Percentiles rank a stretch among this genome's conserved stretches.
Conservation (phyloP, 2,888 invertebrate species). For the Piscicola geometra region DNA sequence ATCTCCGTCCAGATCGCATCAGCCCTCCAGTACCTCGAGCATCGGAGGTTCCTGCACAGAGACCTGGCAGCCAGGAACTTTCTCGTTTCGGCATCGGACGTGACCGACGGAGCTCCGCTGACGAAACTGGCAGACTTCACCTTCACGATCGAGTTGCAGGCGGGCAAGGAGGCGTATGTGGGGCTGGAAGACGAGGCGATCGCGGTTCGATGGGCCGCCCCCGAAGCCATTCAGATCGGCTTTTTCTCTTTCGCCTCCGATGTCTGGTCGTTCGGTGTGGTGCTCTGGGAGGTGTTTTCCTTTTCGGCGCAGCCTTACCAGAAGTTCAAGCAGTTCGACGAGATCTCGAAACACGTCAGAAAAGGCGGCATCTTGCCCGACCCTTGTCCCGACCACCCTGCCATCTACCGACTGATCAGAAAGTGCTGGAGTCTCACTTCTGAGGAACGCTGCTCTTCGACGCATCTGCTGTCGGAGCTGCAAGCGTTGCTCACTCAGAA, state of each 20-base stretch:
- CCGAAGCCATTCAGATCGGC: conserved; percentile 92
- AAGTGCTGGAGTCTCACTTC: conserved; percentile 23
- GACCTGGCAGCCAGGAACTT: conserved; percentile 94
- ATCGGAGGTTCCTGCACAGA: conserved; percentile 89
- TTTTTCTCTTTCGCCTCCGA: conserved; percentile 96
- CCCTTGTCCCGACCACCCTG: conserved; percentile 30
- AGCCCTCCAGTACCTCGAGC: conserved; percentile 61
- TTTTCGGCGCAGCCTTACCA: conserved; percentile 90
- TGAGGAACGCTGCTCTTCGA: background rate
- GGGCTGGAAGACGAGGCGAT: conserved; percentile 89
- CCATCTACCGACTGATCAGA: conserved; percentile 15
- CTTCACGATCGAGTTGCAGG: conserved; percentile 81
- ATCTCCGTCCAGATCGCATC: conserved; percentile 66
- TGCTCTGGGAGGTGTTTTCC: conserved; percentile 97
- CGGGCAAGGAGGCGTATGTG: conserved; percentile 84
- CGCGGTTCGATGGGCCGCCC: conserved; percentile 98
- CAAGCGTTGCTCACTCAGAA: background rate
- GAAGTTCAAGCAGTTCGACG: conserved; percentile 12
- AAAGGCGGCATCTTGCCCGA: conserved; percentile 4
- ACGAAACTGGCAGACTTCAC: conserved; percentile 98
- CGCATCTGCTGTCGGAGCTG: background rate
- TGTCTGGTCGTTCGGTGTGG: conserved; percentile 98
- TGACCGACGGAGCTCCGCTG: conserved; percentile 70
- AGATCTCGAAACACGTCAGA: conserved; percentile 16
- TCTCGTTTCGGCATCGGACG: conserved; percentile 63